Conservation (phyloP, 2,888 invertebrate genomes). For the Lepidochrysops patricia region DNA sequence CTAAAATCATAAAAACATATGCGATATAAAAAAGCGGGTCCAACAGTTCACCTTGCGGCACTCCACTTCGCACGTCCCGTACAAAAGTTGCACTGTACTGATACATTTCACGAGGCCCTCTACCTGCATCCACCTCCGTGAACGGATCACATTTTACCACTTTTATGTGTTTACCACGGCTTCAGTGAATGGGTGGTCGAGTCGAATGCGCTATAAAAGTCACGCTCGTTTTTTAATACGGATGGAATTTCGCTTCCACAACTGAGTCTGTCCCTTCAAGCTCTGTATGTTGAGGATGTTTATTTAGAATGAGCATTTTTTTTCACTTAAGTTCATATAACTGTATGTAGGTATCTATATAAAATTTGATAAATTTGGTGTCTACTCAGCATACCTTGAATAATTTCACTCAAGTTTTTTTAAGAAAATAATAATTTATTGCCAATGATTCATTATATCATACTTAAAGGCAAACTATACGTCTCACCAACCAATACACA, state of each 20-base stretch:
- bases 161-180: constrained; percentile 35
- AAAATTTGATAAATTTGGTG: too few relatives aligned
- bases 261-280: background rate
- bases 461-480: background rate
- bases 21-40: constrained; percentile 43
- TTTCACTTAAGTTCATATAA: too few relatives aligned
- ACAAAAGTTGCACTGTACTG: constrained; percentile 68
- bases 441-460: background rate
- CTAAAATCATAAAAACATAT: constrained; percentile 31
- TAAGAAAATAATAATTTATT: background rate
- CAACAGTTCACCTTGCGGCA: constrained; percentile 51
- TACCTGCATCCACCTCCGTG: constrained; percentile 58
- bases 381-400: too few relatives aligned
- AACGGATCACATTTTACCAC: constrained; percentile 39
- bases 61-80: constrained; percentile 64
- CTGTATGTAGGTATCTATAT: too few relatives aligned
- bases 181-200: constrained; percentile 48
- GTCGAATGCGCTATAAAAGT: constrained; percentile 41
- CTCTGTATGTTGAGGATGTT: too few relatives aligned
- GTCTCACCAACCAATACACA: background rate
- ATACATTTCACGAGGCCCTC: constrained; percentile 67
- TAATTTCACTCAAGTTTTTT: background rate
- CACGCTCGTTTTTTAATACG: constrained; percentile 16
- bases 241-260: background rate
- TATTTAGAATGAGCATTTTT: too few relatives aligned